phyloP scores from a whole-genome alignment of 2,888 invertebrate genomes.

The Ceriagrion tenellum region DNA sequence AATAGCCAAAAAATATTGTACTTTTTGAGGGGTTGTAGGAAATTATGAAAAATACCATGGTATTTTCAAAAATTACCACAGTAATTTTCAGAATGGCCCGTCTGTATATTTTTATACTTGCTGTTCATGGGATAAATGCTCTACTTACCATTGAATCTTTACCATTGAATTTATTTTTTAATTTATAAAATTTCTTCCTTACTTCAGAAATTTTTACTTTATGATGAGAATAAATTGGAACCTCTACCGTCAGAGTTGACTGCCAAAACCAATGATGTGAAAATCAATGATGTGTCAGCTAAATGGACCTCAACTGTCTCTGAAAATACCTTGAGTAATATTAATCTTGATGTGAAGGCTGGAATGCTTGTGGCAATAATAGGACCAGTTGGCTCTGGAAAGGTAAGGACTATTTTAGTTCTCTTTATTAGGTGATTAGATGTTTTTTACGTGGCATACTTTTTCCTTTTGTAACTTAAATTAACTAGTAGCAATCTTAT shows the following conservation, averaged over 20 bases:
- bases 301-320: slow-evolving; percentile 72
- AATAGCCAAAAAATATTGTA: no score
- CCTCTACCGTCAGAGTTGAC: not conserved
- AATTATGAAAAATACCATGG: no score
- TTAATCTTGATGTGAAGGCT: slow-evolving; percentile 78
- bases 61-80: no score
- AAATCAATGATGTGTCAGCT: slow-evolving; percentile 70
- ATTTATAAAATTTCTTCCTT: slow-evolving; percentile 74
- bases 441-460: not conserved
- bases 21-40: no score
- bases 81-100: no score
- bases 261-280: slow-evolving; percentile 62
- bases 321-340: slow-evolving; percentile 71
- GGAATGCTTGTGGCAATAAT: slow-evolving; percentile 86
- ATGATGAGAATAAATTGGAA: slow-evolving; percentile 38
- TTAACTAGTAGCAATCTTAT: no score
- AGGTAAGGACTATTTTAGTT: slow-evolving; percentile 79
- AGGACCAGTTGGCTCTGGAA: slow-evolving; percentile 88
- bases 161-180: no score
- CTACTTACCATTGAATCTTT: no score
- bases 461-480: no score
- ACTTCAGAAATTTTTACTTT: slow-evolving; percentile 72
- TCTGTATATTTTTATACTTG: no score
- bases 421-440: not conserved
- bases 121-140: no score